A percentile compares a stretch with the other conserved stretches of the same genome.
These are phyloP conservation scores for Rhyacophila evoluta DNA, from an alignment of 2,888 invertebrate species.

Conservation along the genomic window DNA sequence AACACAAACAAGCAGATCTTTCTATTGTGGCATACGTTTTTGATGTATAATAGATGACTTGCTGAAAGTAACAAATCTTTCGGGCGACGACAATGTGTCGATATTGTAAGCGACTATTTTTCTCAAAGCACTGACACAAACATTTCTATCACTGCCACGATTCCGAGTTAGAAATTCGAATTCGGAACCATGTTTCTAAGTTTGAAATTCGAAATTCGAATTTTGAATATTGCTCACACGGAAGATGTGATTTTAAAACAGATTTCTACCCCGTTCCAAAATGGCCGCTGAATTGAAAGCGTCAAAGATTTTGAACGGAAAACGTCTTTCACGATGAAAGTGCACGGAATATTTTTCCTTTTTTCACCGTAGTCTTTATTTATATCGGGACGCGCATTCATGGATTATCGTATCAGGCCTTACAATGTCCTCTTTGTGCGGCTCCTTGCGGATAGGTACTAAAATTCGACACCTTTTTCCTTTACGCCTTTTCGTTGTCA, in stretches of 20 bases:
- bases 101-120: neutral
- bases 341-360: constrained; percentile 1
- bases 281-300: neutral
- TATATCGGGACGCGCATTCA: neutral
- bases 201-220: constrained; percentile 12
- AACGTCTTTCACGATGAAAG: neutral
- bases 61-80: neutral
- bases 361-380: neutral
- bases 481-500: neutral
- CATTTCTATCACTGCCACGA: neutral
- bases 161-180: too few relatives aligned
- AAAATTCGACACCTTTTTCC: neutral
- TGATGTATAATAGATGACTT: too few relatives aligned
- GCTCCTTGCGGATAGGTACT: neutral
- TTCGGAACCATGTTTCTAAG: too few relatives aligned
- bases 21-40: too few relatives aligned
- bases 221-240: neutral
- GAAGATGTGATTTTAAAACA: constrained; percentile 12
- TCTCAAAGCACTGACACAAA: constrained; percentile 3
- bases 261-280: neutral
- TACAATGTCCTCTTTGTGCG: constrained; percentile 13
- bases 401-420: neutral
- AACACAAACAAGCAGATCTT: too few relatives aligned
- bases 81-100: neutral
- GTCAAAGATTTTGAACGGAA: neutral